Evolutionary conservation across 1,140 invertebrate species (phyloP), one percentile per base, ranked within the genome.

Genomic region (Spodoptera frugiperda): DNA sequence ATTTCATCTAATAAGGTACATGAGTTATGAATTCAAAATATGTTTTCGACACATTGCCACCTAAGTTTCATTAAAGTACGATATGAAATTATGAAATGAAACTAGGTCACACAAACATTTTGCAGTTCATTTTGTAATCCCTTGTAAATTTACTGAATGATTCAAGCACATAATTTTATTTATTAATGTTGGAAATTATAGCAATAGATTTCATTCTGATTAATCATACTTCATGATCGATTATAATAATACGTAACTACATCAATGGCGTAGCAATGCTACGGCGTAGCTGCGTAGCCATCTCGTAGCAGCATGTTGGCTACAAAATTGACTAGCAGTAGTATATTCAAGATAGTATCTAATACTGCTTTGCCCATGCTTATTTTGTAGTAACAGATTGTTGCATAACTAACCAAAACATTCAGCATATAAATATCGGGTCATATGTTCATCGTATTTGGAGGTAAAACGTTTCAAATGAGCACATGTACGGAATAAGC

Each of bases 401-500:
- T 55, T 30, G 8, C 15, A 2, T 39, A 39, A 39, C 3, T 39
- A 39, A 39, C 33, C 33, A 33, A 25, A 72, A 49, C 46, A 44
- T 44, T 54, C 44, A 51, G 21, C 15, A 57, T 65, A 46, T 44
- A 33, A 53, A 54, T 63, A 54, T 51, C 73, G 19, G 19, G 44
- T 59, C 30, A 57, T 46, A 54, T 55, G 19, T 39, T 30, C 68
- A 17, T 3, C 63, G 63, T 67, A 70, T 72, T 57, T 44, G 48
- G 51, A 33, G 17, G 25, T 51, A 30, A 65, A 21, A 73, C 48
- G 77, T 81, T 25, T 79, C 71, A 70, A 81, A 70, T 59, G 77
- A 61, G 61, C 68, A 67, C 59, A 33, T 73, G 59, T 75, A 77
- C 44, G 19, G 70, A 81, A 81, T 81, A 81, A 81, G 63, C 77